Evolutionary conservation across 2,888 invertebrate species (phyloP).

Genomic region (Lasioglossum vierecki): DNA sequence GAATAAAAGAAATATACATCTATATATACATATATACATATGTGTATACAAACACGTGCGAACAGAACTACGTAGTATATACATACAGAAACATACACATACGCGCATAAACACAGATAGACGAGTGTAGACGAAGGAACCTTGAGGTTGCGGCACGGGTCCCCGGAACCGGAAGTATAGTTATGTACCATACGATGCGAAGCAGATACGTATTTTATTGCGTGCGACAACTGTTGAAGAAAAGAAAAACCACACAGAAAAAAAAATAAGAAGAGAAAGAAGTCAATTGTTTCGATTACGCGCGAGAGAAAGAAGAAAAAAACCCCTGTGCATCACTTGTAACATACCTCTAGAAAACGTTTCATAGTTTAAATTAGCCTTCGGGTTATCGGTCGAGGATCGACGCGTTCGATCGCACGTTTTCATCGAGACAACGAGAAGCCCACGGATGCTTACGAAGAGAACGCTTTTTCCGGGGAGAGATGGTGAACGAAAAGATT

Average conservation of each 20-base stretch:
- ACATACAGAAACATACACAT: slow-evolving; percentile 23
- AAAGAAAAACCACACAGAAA: not conserved
- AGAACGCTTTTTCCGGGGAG: not conserved
- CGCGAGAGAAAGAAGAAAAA: slow-evolving; percentile 20
- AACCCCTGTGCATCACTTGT: slow-evolving; percentile 67
- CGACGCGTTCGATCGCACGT: slow-evolving; percentile 37
- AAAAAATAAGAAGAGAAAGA: not conserved
- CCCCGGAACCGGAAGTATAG: slow-evolving; percentile 56
- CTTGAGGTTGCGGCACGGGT: slow-evolving; percentile 56
- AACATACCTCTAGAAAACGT: slow-evolving; percentile 70
- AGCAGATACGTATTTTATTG: slow-evolving; percentile 57
- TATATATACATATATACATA: not conserved
- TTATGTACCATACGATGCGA: slow-evolving; percentile 38
- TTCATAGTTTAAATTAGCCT: slow-evolving; percentile 76
- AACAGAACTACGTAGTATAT: not conserved
- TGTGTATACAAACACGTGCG: not conserved
- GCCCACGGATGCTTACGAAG: not conserved
- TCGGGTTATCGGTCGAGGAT: slow-evolving; percentile 71
- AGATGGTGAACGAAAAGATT: slow-evolving; percentile 24
- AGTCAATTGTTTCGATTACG: slow-evolving; percentile 70
- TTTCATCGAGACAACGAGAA: slow-evolving; percentile 25
- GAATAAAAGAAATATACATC: not conserved
- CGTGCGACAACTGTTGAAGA: slow-evolving; percentile 35
- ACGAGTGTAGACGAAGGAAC: slow-evolving; percentile 52
- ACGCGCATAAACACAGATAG: slow-evolving; percentile 34